Conservation (phyloP, 2,113 vertebrate genomes). For the Daboia siamensis region DNA sequence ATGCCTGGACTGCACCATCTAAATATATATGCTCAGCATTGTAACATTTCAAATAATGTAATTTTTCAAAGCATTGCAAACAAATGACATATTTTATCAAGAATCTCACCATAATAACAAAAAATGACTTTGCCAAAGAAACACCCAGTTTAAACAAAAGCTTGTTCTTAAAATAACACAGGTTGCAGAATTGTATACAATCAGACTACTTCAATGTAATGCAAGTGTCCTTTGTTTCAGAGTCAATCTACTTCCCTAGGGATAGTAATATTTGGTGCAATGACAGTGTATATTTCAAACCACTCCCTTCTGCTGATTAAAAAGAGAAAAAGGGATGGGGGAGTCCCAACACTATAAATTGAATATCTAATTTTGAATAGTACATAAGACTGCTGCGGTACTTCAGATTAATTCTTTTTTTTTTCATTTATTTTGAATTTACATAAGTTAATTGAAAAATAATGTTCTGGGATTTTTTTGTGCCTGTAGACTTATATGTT, state of each 20-base stretch:
- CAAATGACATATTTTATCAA: conserved; percentile 18
- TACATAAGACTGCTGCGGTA: background rate
- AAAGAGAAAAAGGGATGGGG: background rate
- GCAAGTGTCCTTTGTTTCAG: conserved; percentile 36
- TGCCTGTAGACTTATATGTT: background rate
- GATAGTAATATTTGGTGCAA: conserved; percentile 26
- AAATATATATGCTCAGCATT: background rate
- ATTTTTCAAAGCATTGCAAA: conserved; percentile 2
- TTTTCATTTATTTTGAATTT: background rate
- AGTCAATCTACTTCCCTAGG: conserved; percentile 41
- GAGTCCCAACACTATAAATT: background rate
- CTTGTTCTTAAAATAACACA: conserved; percentile 45
- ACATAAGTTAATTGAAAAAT: background rate
- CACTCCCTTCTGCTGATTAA: conserved; percentile 27
- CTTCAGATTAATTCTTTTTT: background rate
- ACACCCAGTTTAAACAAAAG: conserved; percentile 45
- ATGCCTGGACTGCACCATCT: background rate
- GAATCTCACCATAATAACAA: conserved; percentile 3
- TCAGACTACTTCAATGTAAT: conserved; percentile 19
- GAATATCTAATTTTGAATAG: conserved; percentile 5
- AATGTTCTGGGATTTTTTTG: background rate
- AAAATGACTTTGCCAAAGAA: conserved; percentile 32
- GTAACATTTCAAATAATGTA: background rate
- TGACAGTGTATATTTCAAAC: conserved; percentile 5
- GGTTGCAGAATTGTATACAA: conserved; percentile 21